These are phyloP conservation scores for Tetrapedia diversipes DNA, from an alignment of 2,888 invertebrate genomes.

Conservation along the genomic window DNA sequence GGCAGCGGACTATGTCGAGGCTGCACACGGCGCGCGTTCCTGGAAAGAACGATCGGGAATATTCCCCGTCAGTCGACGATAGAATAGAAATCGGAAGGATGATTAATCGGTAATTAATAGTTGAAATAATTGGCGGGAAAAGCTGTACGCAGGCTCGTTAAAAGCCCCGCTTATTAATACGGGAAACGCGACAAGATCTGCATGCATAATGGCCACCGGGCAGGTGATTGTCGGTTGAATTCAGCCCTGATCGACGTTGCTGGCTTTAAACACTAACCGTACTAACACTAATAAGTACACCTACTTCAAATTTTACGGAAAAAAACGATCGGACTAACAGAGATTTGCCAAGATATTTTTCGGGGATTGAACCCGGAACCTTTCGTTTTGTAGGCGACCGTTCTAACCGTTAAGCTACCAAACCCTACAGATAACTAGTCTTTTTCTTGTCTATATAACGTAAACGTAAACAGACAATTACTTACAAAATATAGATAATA, in stretches of 20 bases:
- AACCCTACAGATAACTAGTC: too few relatives aligned
- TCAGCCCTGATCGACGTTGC: neutral
- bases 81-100: conserved; percentile 24
- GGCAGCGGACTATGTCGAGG: conserved; percentile 34
- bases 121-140: conserved; percentile 21
- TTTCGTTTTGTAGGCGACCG: too few relatives aligned
- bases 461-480: too few relatives aligned
- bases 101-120: conserved; percentile 48
- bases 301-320: too few relatives aligned
- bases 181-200: conserved; percentile 56
- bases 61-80: conserved; percentile 34
- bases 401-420: too few relatives aligned
- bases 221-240: conserved; percentile 33
- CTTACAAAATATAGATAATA: too few relatives aligned
- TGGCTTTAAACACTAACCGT: too few relatives aligned
- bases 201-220: conserved; percentile 31
- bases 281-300: too few relatives aligned
- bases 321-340: too few relatives aligned
- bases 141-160: conserved; percentile 43
- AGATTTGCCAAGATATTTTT: too few relatives aligned
- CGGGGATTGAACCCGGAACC: too few relatives aligned
- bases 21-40: neutral
- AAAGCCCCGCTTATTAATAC: conserved; percentile 43
- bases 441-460: too few relatives aligned
- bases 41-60: conserved; percentile 13